phyloP scores from a whole-genome alignment of 2,888 invertebrate species.

The Bembecia ichneumoniformis region DNA sequence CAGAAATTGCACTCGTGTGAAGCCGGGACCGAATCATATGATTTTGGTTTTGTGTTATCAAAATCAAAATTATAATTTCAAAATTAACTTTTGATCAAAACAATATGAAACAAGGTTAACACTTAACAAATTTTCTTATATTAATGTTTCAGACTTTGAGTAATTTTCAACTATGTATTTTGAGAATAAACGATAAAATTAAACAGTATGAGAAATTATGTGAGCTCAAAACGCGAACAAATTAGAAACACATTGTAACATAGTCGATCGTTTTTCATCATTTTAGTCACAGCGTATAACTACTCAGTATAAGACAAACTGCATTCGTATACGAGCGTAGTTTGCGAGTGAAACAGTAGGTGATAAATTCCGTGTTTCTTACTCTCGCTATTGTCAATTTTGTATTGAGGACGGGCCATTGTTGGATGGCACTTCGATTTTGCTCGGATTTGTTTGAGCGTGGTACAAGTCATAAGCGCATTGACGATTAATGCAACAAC shows the following conservation, averaged over 20 bases:
- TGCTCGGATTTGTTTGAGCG: conserved; percentile 52
- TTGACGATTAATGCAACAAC: background rate
- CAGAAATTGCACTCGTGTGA: too few species aligned
- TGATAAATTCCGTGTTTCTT: conserved; percentile 57
- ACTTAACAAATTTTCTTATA: too few species aligned
- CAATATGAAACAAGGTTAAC: too few species aligned
- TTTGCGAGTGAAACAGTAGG: conserved; percentile 51
- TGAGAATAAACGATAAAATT: too few species aligned
- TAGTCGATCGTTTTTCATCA: conserved; percentile 32
- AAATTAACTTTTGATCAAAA: too few species aligned
- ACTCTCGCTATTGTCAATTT: conserved; percentile 59
- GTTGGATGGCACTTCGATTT: conserved; percentile 62
- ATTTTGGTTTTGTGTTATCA: too few species aligned
- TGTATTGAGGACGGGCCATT: conserved; percentile 64
- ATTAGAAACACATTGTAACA: conserved; percentile 6
- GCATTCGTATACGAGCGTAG: conserved; percentile 17
- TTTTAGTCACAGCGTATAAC: conserved; percentile 47
- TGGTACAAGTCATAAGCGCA: conserved; percentile 16
- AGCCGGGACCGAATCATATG: too few species aligned
- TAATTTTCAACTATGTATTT: too few species aligned
- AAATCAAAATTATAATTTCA: too few species aligned
- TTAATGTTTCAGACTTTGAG: too few species aligned
- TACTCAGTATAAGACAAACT: background rate
- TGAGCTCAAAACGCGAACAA: background rate
- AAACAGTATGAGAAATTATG: too few species aligned